Percentiles rank a stretch among this genome's conserved stretches.
These are phyloP conservation scores for Tanypteryx hageni DNA, from an alignment of 2,888 invertebrate genomes.

Conservation along the genomic window DNA sequence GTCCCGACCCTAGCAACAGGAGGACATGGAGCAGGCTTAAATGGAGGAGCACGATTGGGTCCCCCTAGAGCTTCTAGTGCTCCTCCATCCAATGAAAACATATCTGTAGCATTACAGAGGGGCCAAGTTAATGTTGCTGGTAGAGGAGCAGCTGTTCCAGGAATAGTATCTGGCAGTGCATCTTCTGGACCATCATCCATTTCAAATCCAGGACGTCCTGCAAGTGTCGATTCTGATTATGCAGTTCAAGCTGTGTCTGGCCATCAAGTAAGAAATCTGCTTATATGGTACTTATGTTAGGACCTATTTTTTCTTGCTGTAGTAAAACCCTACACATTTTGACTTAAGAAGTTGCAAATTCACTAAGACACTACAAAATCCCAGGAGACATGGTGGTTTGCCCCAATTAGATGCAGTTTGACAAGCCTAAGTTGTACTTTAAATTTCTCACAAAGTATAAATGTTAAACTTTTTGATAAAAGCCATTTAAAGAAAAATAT, in stretches of 20 bases:
- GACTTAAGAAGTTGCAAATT: too few species aligned
- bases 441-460: too few species aligned
- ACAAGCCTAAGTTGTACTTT: too few species aligned
- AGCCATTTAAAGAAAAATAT: too few species aligned
- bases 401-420: too few species aligned
- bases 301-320: background rate
- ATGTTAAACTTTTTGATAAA: too few species aligned
- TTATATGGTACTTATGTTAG: background rate
- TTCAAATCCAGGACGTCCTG: slow-evolving; percentile 78
- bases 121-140: slow-evolving; percentile 71
- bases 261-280: slow-evolving; percentile 32
- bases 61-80: slow-evolving; percentile 86
- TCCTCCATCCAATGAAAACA: slow-evolving; percentile 80
- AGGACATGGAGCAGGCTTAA: slow-evolving; percentile 31
- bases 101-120: slow-evolving; percentile 56
- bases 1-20: slow-evolving; percentile 34
- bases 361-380: too few species aligned
- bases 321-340: too few species aligned
- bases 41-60: slow-evolving; percentile 33
- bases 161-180: slow-evolving; percentile 72
- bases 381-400: too few species aligned
- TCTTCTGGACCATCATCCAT: slow-evolving; percentile 23
- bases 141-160: slow-evolving; percentile 71
- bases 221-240: slow-evolving; percentile 77
- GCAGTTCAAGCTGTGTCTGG: slow-evolving; percentile 42